Base-by-base conservation (phyloP, 2,797 vertebrate species). In the Characodon lateralis region DNA sequence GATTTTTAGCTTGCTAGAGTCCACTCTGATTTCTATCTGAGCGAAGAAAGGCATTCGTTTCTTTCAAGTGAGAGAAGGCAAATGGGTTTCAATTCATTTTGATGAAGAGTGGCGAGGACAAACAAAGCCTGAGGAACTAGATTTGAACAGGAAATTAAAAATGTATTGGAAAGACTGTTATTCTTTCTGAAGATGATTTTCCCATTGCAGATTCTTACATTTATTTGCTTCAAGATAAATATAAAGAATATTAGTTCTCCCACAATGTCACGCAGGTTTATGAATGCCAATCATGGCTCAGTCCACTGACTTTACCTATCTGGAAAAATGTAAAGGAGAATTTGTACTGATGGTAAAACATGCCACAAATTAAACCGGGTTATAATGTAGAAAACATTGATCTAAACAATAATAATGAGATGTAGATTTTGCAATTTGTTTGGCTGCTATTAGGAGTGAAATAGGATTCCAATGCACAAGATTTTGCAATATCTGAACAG, bases 1-100 rank as follows among this genome's bases (percentile, higher is more conserved):
- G 83, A 84, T 73, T 85, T 78, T 84, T 55, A 77, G 84, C 88
- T 89, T 85, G 87, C 84, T 85, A 31, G 78, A 65, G 55, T 85
- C 28, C 76, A 71, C 78, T 83, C 63, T 76, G 82, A 85, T 85
- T 86, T 85, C 72, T 72, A 39, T n/a, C 76, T 74, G 50, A 1
- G 71, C 78, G 69, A 13, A 71, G 78, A 74, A 78, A 22, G 4
- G 43, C 65, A 28, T 58, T 81, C 41, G 56, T 86, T 81, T 83
- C 46, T 79, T 66, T 66, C 31, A 3, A 75, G 79, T 22, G 22
- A 77, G 72, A 35, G 14, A 68, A 87, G 69, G 74, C 73, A 71
- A 82, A 77, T 4, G 0, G 31, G 31, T 73, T 82, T 81, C 77
- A 31, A 22, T 71, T 79, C 35, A 56, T 76, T 80, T 74, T 59